Evolutionary conservation across 2,113 vertebrate species (phyloP), one percentile per base, ranked within the genome.

Genomic region (Protomyctophum bolini): DNA sequence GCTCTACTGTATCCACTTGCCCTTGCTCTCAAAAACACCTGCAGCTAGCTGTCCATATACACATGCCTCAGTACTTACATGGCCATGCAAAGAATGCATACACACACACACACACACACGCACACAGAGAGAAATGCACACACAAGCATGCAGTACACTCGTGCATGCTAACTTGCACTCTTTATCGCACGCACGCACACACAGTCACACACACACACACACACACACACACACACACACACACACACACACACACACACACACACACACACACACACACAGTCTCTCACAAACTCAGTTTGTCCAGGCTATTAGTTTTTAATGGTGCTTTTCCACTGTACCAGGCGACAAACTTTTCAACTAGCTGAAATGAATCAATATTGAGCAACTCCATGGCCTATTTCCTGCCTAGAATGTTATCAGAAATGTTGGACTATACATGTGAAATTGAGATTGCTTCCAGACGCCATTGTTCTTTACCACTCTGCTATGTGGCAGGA

Each of bases 1-100:
- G 77, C 77, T 83, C 28, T 28, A 21, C 21, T 70, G 51, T 77
- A 52, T 66, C 70, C 58, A 63, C 57, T 62, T n/a, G 54, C 54
- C 54, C 11, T 2, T 14, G 14, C 52, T 6, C 52, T n/a, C 9
- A 55, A 11, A 55, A 6, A 55, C 52, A 55, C 52, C 11, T 14
- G 14, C 52, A 55, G 11, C 11, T 12, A 11, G 6, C 5, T 4
- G 14, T 10, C 11, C 10, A 55, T 10, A 55, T 10, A 55, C 10
- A 55, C 52, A 55, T 41, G 33, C 33, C 33, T 41, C 33, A 41
- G 33, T 41, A 6, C 3, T 41, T 41, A 41, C 33, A 41, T 41
- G 33, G 33, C 3, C 21, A 55, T 14, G 10, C 10, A 55, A 1
- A 21, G 21, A 21, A 21, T 21, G 21, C 21, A 21, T 21, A 21